Evolutionary conservation across 1,140 invertebrate species (phyloP).

Genomic region (Acromyrmex heyeri): DNA sequence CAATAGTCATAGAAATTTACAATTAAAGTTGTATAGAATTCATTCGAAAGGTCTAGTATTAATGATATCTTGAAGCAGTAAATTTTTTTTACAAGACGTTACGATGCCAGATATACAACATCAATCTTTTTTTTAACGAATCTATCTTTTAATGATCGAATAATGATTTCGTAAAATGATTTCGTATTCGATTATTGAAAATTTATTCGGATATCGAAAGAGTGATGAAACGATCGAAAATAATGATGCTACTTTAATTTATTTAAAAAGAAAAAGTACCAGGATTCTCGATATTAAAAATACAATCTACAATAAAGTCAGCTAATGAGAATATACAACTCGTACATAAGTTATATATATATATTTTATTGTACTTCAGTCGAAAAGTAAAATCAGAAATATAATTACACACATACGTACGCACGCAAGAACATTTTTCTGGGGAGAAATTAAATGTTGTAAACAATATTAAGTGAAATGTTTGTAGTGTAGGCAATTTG

Average conservation of each 20-base stretch:
- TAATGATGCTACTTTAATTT: neutral
- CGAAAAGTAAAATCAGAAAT: neutral
- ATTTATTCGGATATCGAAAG: neutral
- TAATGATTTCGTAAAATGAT: neutral
- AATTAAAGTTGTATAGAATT: neutral
- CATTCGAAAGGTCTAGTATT: slow-evolving; percentile 4
- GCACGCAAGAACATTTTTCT: neutral
- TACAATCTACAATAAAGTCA: too few relatives aligned
- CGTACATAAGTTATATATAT: too few relatives aligned
- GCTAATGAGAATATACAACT: too few relatives aligned
- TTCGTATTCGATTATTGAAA: neutral
- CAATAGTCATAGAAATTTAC: slow-evolving; percentile 46
- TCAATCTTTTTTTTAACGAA: neutral
- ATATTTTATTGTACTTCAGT: too few relatives aligned
- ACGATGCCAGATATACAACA: neutral
- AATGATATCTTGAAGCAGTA: slow-evolving; percentile 37
- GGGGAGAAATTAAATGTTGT: neutral
- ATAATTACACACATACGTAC: too few relatives aligned
- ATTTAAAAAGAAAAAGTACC: neutral
- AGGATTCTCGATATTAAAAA: too few relatives aligned
- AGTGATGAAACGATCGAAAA: neutral
- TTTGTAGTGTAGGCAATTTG: too few relatives aligned
- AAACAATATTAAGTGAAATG: too few relatives aligned
- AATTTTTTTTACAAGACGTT: neutral
- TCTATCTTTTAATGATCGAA: neutral